Percentiles rank a stretch among this genome's conserved stretches.
Conservation (phyloP, 2,113 vertebrate species). For the Anarrhichthys ocellatus region DNA sequence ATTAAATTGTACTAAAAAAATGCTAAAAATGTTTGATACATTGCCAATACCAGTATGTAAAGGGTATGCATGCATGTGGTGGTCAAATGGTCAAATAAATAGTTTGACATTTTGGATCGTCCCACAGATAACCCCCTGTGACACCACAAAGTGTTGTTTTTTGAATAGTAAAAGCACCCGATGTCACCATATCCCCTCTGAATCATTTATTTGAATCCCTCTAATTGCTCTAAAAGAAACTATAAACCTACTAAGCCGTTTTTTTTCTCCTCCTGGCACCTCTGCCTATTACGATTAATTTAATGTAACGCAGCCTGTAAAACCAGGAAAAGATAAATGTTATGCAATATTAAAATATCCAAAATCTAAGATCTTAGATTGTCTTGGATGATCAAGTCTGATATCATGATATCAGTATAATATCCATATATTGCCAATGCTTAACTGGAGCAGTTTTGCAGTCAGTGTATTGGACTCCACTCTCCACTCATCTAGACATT, state of each 20-base stretch:
- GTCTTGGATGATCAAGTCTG: no score
- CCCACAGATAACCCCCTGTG: no score
- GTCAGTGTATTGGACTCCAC: background rate
- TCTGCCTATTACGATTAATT: conserved; percentile 2
- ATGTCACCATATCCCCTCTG: conserved; percentile 18
- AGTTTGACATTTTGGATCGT: no score
- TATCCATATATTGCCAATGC: no score
- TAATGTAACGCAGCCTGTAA: no score
- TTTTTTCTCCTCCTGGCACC: conserved; percentile 9
- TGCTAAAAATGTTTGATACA: background rate
- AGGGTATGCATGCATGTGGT: no score
- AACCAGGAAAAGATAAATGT: no score
- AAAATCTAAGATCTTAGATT: no score
- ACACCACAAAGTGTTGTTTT: no score
- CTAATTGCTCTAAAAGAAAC: conserved; percentile 21
- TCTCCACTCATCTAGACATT: background rate
- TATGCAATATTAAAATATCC: no score
- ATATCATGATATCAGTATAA: no score
- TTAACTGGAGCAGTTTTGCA: background rate
- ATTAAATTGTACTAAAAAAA: background rate
- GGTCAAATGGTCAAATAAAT: no score
- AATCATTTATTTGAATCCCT: conserved; percentile 31
- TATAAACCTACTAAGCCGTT: conserved; percentile 9
- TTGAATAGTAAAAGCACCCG: background rate
- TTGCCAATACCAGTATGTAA: background rate